Percentiles rank a stretch among this genome's conserved stretches.
phyloP scores from a whole-genome alignment of 2,888 invertebrate genomes.

The Tridacna crocea region DNA sequence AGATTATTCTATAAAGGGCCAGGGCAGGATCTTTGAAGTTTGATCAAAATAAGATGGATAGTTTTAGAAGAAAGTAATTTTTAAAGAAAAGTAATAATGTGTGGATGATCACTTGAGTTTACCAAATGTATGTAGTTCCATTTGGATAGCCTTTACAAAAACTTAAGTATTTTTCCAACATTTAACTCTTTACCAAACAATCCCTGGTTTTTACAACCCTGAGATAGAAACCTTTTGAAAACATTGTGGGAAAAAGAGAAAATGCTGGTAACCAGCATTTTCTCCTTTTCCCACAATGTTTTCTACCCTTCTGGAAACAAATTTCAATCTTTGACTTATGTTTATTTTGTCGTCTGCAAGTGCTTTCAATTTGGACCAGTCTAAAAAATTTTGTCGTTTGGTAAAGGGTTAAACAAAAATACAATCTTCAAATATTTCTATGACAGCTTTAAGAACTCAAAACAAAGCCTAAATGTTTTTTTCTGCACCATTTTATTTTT shows the following conservation, averaged over 20 bases:
- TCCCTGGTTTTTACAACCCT: not conserved
- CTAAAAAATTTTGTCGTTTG: no score
- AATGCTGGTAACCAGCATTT: slow-evolving; percentile 3
- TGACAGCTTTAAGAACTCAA: no score
- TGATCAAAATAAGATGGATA: not conserved
- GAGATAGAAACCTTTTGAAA: not conserved
- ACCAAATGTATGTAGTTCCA: no score
- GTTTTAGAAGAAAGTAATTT: no score
- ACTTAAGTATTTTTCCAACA: no score
- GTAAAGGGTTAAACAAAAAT: no score
- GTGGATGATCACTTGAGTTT: not conserved
- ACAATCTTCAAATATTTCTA: no score
- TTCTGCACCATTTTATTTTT: not conserved
- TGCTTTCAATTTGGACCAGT: no score
- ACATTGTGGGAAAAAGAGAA: slow-evolving; percentile 8
- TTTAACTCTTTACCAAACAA: not conserved
- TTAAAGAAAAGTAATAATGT: not conserved
- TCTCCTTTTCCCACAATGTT: slow-evolving; percentile 16
- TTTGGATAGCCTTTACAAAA: no score
- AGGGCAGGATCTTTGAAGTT: not conserved
- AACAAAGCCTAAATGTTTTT: no score
- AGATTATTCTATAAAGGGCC: not conserved
- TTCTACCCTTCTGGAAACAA: not conserved
- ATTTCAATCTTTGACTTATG: no score
- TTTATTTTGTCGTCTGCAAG: no score